Evolutionary conservation across 2,113 vertebrate species (phyloP).

Genomic region (Pseudorasbora parva): DNA sequence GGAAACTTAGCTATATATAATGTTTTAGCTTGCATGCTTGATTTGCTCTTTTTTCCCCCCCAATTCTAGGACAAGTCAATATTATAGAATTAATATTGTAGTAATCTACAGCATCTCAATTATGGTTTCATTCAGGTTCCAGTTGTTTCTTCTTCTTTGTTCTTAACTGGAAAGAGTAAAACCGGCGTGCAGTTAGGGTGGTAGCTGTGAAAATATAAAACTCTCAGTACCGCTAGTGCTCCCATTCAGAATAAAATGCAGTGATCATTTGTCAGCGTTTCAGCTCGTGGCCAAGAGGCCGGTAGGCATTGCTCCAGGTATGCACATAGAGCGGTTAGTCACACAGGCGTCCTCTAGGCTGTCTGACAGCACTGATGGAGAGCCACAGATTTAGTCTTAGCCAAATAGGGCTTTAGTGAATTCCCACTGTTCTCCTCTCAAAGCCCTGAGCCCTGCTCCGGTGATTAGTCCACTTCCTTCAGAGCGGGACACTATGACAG

Average conservation of each 20-base stretch:
- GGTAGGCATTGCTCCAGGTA: conserved; percentile 14
- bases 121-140: not conserved
- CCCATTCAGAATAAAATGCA: not conserved
- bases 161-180: not conserved
- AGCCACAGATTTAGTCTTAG: conserved; percentile 34
- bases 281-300: not conserved
- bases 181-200: not conserved
- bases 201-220: not conserved
- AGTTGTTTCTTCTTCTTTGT: not conserved
- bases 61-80: not conserved
- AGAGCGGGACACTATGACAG: conserved; percentile 10
- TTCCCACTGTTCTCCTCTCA: not conserved
- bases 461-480: conserved; percentile 8
- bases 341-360: not conserved
- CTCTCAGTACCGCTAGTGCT: not conserved
- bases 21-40: too few species aligned
- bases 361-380: conserved; percentile 30
- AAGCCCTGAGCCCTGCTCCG: conserved; percentile 10
- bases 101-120: not conserved
- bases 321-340: conserved; percentile 3
- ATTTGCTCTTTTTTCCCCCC: too few species aligned
- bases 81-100: not conserved
- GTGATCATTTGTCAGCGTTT: not conserved
- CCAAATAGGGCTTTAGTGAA: conserved; percentile 45
- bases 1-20: too few species aligned